Evolutionary conservation across 2,888 invertebrate genomes (phyloP).

Genomic region (Leptopilina syphax): DNA sequence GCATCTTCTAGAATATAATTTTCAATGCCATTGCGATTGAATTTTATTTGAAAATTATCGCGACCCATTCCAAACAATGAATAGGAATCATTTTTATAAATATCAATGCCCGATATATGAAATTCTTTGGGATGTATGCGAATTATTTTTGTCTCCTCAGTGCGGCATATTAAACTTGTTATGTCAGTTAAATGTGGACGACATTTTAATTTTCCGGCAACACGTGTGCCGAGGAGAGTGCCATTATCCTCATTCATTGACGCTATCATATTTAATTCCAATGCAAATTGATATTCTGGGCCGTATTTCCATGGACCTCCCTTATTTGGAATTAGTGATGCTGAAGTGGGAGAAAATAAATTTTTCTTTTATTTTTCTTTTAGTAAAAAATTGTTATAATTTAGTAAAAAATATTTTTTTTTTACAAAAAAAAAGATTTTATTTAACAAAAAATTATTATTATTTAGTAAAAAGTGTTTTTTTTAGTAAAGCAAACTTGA

Average conservation of each 20-base stretch:
- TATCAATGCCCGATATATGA: slow-evolving; percentile 44
- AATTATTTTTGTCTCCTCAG: slow-evolving; percentile 55
- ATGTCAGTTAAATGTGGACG: slow-evolving; percentile 45
- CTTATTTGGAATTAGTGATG: neutral
- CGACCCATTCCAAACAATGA: slow-evolving; percentile 50
- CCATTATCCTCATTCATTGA: slow-evolving; percentile 54
- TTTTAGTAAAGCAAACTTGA: too few relatives aligned
- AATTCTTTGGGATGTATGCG: slow-evolving; percentile 51
- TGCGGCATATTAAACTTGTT: slow-evolving; percentile 53
- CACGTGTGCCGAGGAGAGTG: slow-evolving; percentile 54
- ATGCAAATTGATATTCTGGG: slow-evolving; percentile 59
- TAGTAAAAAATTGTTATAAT: too few relatives aligned
- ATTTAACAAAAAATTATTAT: too few relatives aligned
- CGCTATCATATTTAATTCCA: slow-evolving; percentile 57
- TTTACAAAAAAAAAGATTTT: too few relatives aligned
- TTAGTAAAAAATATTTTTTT: neutral
- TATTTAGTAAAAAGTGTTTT: too few relatives aligned
- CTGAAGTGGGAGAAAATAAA: neutral
- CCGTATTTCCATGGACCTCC: slow-evolving; percentile 55
- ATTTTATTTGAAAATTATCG: slow-evolving; percentile 57
- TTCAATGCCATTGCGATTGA: slow-evolving; percentile 57
- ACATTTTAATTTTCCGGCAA: slow-evolving; percentile 57
- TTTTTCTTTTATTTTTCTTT: too few relatives aligned
- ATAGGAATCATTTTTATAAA: slow-evolving; percentile 47
- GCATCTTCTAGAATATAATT: slow-evolving; percentile 55